Conservation (phyloP, 2,888 invertebrate species). For the Seira ritae region DNA sequence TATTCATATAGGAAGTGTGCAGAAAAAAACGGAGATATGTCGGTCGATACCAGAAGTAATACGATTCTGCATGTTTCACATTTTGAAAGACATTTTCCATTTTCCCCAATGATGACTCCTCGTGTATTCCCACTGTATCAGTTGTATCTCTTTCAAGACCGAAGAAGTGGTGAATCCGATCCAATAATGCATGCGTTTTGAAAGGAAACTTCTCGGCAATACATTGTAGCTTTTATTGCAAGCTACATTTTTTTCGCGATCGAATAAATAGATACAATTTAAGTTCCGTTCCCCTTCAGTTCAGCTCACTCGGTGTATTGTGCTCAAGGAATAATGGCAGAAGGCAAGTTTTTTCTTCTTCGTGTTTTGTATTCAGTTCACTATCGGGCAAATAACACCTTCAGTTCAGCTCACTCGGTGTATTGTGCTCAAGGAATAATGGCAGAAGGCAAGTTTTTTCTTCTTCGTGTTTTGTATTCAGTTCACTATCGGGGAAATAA, state of each 20-base stretch:
- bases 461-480: conserved; percentile 51
- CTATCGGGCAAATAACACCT: too few relatives aligned
- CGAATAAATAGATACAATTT: conserved; percentile 51
- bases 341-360: not conserved
- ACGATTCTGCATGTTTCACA: conserved; percentile 31
- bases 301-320: conserved; percentile 11
- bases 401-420: conserved; percentile 17
- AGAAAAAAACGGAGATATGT: not conserved
- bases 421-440: not conserved
- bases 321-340: not conserved
- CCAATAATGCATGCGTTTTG: conserved; percentile 8
- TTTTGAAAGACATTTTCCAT: conserved; percentile 55
- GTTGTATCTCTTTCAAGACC: conserved; percentile 9
- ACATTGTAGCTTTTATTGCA: conserved; percentile 4
- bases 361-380: conserved; percentile 52
- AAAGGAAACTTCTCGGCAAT: not conserved
- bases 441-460: not conserved
- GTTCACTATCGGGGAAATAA: conserved; percentile 43
- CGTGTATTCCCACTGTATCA: not conserved
- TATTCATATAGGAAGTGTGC: not conserved
- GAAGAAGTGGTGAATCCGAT: not conserved
- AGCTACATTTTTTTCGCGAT: conserved; percentile 28
- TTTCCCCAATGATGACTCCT: conserved; percentile 25
- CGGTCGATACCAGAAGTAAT: not conserved
- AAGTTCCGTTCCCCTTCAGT: conserved; percentile 15